phyloP scores from a whole-genome alignment of 2,888 invertebrate species.

The Odontocerum albicorne region DNA sequence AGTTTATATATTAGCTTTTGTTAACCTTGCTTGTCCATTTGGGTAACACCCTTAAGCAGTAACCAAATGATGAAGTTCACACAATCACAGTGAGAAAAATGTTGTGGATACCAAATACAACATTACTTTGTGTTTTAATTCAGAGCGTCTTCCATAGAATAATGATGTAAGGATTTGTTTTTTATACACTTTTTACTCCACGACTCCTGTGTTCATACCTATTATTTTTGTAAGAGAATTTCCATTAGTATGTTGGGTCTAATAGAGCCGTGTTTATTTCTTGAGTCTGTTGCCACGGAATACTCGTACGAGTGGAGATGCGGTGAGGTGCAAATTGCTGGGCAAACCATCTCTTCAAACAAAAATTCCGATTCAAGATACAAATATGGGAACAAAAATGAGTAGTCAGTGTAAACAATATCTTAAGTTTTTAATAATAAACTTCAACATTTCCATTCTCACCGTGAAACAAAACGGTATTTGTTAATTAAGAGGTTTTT shows the following conservation, averaged over 20 bases:
- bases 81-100: no score
- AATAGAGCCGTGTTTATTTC: conserved; percentile 35
- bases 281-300: conserved; percentile 8
- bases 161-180: no score
- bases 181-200: no score
- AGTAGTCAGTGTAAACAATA: background rate
- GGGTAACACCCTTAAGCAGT: no score
- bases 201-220: no score
- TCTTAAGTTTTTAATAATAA: background rate
- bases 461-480: background rate
- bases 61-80: no score
- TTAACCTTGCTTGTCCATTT: no score
- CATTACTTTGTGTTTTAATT: no score
- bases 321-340: conserved; percentile 34
- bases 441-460: background rate
- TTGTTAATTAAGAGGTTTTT: background rate
- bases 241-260: conserved; percentile 33
- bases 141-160: no score
- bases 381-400: background rate
- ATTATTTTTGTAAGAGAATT: conserved; percentile 19
- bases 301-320: conserved; percentile 12
- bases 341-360: conserved; percentile 27
- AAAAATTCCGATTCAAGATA: conserved; percentile 2
- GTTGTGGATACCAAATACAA: no score
- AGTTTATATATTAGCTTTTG: no score